Evolutionary conservation across 2,888 invertebrate species (phyloP).

Genomic region (Cylloceria caligata): DNA sequence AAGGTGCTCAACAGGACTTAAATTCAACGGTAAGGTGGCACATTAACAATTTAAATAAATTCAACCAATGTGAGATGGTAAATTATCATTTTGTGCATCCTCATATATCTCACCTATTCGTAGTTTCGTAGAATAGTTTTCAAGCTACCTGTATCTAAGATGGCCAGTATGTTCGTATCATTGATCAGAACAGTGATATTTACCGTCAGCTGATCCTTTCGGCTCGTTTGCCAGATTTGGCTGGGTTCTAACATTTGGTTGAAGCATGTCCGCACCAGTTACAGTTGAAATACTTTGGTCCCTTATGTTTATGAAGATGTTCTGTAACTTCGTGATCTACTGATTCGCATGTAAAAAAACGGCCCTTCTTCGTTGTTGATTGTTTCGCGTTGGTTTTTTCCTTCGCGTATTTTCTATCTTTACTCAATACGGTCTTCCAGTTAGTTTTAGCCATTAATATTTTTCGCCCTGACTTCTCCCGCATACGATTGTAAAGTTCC

Average conservation of each 20-base stretch:
- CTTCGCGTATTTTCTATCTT: too few relatives aligned
- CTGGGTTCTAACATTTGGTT: constrained; percentile 13
- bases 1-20: too few relatives aligned
- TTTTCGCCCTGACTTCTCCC: too few relatives aligned
- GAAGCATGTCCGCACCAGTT: constrained; percentile 40
- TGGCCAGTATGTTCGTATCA: constrained; percentile 45
- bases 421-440: too few relatives aligned
- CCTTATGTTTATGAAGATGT: constrained; percentile 56
- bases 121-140: constrained; percentile 45
- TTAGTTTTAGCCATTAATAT: too few relatives aligned
- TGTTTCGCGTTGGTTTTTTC: too few relatives aligned
- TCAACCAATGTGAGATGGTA: too few relatives aligned
- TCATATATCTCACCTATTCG: too few relatives aligned
- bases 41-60: too few relatives aligned
- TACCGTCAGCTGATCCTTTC: constrained; percentile 21
- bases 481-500: too few relatives aligned
- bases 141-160: constrained; percentile 61
- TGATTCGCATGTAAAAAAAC: constrained; percentile 53
- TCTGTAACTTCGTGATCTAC: constrained; percentile 43
- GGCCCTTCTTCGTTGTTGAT: constrained; percentile 12
- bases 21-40: too few relatives aligned
- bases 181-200: constrained; percentile 19
- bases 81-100: too few relatives aligned
- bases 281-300: constrained; percentile 59
- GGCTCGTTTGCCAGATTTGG: constrained; percentile 16